Conservation (phyloP, 2,888 invertebrate species). For the Brachyptera putata region DNA sequence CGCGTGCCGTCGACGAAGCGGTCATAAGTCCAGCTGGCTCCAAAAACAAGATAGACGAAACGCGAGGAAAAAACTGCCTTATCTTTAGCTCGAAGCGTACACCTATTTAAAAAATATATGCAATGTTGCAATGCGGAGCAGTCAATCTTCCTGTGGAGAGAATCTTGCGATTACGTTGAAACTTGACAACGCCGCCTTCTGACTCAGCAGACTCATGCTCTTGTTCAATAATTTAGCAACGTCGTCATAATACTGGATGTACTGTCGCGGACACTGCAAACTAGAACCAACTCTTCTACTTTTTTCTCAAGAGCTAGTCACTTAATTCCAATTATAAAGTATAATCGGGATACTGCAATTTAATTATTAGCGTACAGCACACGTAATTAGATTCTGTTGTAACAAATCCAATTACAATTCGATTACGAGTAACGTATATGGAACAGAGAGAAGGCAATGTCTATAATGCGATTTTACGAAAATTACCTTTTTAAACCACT, state of each 20-base stretch:
- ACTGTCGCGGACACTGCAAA: background rate
- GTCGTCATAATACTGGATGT: background rate
- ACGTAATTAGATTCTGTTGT: no score
- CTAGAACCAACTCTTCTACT: background rate
- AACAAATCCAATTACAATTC: no score
- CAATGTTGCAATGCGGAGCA: slow-evolving; percentile 25
- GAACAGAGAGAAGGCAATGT: no score
- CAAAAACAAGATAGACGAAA: slow-evolving; percentile 16
- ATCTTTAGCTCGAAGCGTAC: slow-evolving; percentile 17
- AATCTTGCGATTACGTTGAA: background rate
- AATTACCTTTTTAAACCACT: no score
- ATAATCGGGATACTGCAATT: background rate
- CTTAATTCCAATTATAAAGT: no score
- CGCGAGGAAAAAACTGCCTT: slow-evolving; percentile 12
- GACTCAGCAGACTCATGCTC: background rate
- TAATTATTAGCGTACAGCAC: no score
- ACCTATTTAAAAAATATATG: slow-evolving; percentile 23
- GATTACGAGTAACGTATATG: no score
- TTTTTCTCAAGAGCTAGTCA: no score
- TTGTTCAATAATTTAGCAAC: background rate
- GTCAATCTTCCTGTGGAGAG: background rate
- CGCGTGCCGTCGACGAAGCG: slow-evolving; percentile 26
- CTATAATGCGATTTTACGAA: no score
- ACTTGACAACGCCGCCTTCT: background rate
- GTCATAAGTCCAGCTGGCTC: slow-evolving; percentile 28